phyloP scores from a whole-genome alignment of 1,140 invertebrate genomes.

The Ditylenchus dipsaci region DNA sequence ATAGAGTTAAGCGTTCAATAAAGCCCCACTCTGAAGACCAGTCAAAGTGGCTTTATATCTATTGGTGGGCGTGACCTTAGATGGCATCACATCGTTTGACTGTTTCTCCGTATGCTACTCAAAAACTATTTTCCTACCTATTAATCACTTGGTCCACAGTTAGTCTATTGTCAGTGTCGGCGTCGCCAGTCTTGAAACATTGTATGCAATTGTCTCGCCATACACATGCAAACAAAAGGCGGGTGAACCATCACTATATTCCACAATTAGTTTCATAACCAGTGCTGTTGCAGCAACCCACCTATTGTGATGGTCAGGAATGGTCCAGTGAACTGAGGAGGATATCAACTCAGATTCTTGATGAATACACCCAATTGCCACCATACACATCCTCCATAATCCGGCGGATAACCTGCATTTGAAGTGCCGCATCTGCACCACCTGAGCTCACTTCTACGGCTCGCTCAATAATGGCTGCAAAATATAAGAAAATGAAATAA shows the following conservation, averaged over 20 bases:
- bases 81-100: too few species aligned
- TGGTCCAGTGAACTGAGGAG: slow-evolving; percentile 52
- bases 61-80: too few species aligned
- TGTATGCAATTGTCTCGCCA: slow-evolving; percentile 47
- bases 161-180: slow-evolving; percentile 43
- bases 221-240: slow-evolving; percentile 50
- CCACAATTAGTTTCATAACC: too few species aligned
- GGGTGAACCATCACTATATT: slow-evolving; percentile 39
- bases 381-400: slow-evolving; percentile 57
- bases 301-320: slow-evolving; percentile 44
- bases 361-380: slow-evolving; percentile 54
- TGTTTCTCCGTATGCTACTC: too few species aligned
- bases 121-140: background rate
- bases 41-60: too few species aligned
- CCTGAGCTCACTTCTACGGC: slow-evolving; percentile 11
- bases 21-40: too few species aligned
- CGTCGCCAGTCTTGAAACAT: slow-evolving; percentile 55
- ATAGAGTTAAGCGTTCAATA: too few species aligned
- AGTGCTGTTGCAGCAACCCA: too few species aligned
- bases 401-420: slow-evolving; percentile 46
- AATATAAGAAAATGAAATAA: background rate
- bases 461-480: slow-evolving; percentile 35
- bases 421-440: background rate
- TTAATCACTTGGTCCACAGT: slow-evolving; percentile 51
- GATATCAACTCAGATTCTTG: slow-evolving; percentile 44